Evolutionary conservation across 1,140 invertebrate genomes (phyloP).

Genomic region (Anastatus disparis): DNA sequence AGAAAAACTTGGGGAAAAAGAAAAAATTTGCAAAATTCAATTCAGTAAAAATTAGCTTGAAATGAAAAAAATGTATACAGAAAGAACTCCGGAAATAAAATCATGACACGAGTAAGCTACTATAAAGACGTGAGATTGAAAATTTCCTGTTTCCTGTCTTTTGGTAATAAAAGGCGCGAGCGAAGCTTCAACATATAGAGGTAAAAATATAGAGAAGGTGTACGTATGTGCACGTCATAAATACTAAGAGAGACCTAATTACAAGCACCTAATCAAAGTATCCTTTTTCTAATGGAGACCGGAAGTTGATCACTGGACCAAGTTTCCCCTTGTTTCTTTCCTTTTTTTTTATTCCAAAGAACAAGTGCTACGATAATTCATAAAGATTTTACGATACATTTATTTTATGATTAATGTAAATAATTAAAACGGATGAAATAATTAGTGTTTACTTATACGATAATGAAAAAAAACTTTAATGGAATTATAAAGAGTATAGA

Average conservation of each 20-base stretch:
- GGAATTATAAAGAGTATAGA: too few species aligned
- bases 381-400: too few species aligned
- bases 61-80: background rate
- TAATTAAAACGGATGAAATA: constrained; percentile 1
- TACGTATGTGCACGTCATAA: too few species aligned
- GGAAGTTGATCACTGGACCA: constrained; percentile 59
- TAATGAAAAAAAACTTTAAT: background rate
- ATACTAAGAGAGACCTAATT: background rate
- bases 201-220: constrained; percentile 3
- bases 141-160: constrained; percentile 15
- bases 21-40: background rate
- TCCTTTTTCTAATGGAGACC: constrained; percentile 48
- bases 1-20: too few species aligned
- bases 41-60: background rate
- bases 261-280: background rate
- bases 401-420: too few species aligned
- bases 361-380: too few species aligned
- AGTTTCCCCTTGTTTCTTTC: constrained; percentile 53
- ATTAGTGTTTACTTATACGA: constrained; percentile 26
- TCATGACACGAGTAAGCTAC: background rate
- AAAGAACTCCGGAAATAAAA: background rate
- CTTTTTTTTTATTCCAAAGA: too few species aligned
- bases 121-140: constrained; percentile 15
- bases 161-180: background rate
- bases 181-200: background rate